These are phyloP conservation scores for Mycogona germanica DNA, from an alignment of 2,888 invertebrate genomes.

Conservation along the genomic window DNA sequence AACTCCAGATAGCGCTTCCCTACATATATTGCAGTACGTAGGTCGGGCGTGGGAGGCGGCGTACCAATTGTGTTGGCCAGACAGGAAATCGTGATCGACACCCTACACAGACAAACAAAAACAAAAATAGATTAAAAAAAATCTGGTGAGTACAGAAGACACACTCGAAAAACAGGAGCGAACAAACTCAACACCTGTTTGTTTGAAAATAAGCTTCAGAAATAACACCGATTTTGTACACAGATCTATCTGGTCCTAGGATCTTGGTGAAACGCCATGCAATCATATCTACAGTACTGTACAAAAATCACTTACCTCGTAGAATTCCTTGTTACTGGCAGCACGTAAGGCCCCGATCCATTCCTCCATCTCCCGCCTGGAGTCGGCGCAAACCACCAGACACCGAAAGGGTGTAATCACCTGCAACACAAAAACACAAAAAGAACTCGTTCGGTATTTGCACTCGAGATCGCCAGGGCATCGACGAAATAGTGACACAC, in stretches of 20 bases:
- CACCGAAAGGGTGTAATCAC: constrained; percentile 58
- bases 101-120: constrained; percentile 21
- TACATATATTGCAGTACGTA: constrained; percentile 93
- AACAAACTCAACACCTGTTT: no score
- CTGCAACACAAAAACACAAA: constrained; percentile 18
- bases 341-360: constrained; percentile 75
- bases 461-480: no score
- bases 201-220: no score
- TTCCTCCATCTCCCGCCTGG: constrained; percentile 78
- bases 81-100: constrained; percentile 48
- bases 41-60: constrained; percentile 88
- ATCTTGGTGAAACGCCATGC: no score
- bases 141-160: no score
- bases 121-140: neutral
- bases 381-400: constrained; percentile 64
- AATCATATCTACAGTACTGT: neutral
- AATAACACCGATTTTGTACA: no score
- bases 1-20: constrained; percentile 81
- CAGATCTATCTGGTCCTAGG: no score
- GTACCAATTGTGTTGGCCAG: constrained; percentile 68
- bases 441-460: no score
- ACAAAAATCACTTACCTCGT: constrained; percentile 40
- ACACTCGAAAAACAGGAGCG: neutral
- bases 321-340: constrained; percentile 42
- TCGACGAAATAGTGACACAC: no score